Base-by-base conservation (phyloP, 2,888 invertebrate species). In the Plusia festucae region DNA sequence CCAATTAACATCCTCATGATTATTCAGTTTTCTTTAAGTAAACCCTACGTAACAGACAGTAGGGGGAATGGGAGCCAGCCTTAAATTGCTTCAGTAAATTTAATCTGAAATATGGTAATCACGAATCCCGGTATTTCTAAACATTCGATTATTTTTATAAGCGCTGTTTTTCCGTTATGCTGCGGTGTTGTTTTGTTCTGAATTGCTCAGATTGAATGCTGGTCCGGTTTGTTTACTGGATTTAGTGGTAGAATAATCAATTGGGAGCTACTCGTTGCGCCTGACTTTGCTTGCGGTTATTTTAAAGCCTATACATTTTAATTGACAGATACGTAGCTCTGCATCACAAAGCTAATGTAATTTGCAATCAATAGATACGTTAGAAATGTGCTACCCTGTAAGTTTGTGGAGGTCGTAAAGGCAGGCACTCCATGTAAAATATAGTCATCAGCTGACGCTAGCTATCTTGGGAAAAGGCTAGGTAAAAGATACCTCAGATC, bases 181-280 rank as follows among this genome's bases (percentile, higher is more conserved):
- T 0, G 8, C 9, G 24, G n/a, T 22, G n/a, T 62, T 69, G 61
- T 58, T 74, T 60, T 73, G 30, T 32, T 40, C n/a, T 27, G 52
- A 55, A 62, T 32, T 30, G 13, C 22, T 58, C 32, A 40, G 16
- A 59, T n/a, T 32, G 51, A 34, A 51, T 52, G 20, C 44, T 51
- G 46, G 11, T 54, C 51, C 20, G 18, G 11, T 52, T 32, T 60
- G 27, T 70, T 73, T 73, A 44, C 20, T 13, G 1, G n/a, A 9
- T 60, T 73, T 22, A n/a, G 22, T 60, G 24, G 27, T 9, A 9
- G 13, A 54, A 57, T 57, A 57, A 53, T 68, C 30, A 13, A 60
- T 53, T 0, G 18, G 22, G 2, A 3, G 20, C n/a, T 65, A 15
- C 5, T 0, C 15, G 6, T 5, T 18, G 15, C 6, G 15, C 11